Evolutionary conservation across 2,888 invertebrate species (phyloP), one percentile per base, ranked within the genome.

Genomic region (Linnaemya tessellans): DNA sequence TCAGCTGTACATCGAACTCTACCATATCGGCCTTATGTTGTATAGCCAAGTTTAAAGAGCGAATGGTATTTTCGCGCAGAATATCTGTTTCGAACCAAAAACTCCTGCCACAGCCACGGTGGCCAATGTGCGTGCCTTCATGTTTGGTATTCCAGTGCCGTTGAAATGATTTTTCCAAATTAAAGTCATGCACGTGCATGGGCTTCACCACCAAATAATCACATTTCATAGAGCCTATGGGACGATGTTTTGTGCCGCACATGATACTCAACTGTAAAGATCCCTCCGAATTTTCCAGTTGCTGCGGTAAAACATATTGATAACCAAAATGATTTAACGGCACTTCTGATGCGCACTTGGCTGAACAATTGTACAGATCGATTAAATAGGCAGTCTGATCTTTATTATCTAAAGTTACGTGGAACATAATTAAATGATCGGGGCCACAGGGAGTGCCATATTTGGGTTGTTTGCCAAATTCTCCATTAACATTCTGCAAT

Each of bases 1-100:
- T 97, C 84, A 99, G 93, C 91, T 98, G 98, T 43, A 99, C 98
- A 94, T 99, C 99, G 93, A 99, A 98, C 93, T 99, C 99, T 65
- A 99, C 97, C 94, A 97, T 96, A 91, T 99, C 98, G 82, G 98
- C 98, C 84, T 98, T 98, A 92, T 97, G 96, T 87, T 95, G 94
- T 70, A 96, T 96, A 84, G 98, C 98, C 87, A 96, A 95, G 92
- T 96, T 96, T 89, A 99, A 94, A 25, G 98, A 98, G 73, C 97
- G 97, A 89, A 98, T 95, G 18, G 98, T 98, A 92, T 99, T 99
- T 93, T 99, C 99, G 88, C 84, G 84, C 3, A 87, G 35, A 20
- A 87, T 80, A 67, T 84, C 46, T 4, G 46, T 92, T 95, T 95
- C 90, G 96, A 84, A 30, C 93, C 96, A 96, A 91, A 97, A 98